Evolutionary conservation across 2,888 invertebrate genomes (phyloP), one percentile per base, ranked within the genome.

Genomic region (Cataglyphis altisquamis): DNA sequence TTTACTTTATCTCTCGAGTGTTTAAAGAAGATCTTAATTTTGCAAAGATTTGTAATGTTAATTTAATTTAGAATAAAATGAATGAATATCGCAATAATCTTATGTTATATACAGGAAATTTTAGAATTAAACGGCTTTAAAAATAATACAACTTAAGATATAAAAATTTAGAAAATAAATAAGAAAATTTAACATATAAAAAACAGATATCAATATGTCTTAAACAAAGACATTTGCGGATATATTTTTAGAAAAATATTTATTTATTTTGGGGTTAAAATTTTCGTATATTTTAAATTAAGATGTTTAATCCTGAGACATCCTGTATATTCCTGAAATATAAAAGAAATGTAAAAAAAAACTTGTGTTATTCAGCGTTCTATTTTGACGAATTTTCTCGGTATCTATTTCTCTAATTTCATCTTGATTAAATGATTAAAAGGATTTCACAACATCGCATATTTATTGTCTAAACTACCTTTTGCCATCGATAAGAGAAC

Each of bases 401-500:
- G 18, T 39, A 10, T n/a, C 8, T n/a, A 18, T 21, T n/a, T 52
- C n/a, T 55, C 15, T 45, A 60, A 60, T 70, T 32, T 12, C 4
- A 78, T 68, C 0, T 0, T 45, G 10, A 66, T 63, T 36, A 25
- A 29, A 8, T 25, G 41, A 4, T 3, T 15, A 6, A 45, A 32
- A 57, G 29, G 6, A 18, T 39, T 1, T 66, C 3, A 57, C 10
- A 57, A 36, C 9, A 10, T 55, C 25, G n/a, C 2, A 60, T 18
- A 3, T 1, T 3, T 63, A 62, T 52, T 32, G 41, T 8, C 2
- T 39, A 45, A 6, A 3, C 12, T 45, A 57, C n/a, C n/a, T 66
- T 66, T 10, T 3, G 39, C 12, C 25, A 10, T 6, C 15, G 81
- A 84, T 84, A 82, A 81, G n/a, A 12, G 25, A 12, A 29, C 48